A percentile compares a stretch with the other conserved stretches of the same genome.
These are phyloP conservation scores for Biston stratarius DNA, from an alignment of 2,888 invertebrate species.

Conservation along the genomic window DNA sequence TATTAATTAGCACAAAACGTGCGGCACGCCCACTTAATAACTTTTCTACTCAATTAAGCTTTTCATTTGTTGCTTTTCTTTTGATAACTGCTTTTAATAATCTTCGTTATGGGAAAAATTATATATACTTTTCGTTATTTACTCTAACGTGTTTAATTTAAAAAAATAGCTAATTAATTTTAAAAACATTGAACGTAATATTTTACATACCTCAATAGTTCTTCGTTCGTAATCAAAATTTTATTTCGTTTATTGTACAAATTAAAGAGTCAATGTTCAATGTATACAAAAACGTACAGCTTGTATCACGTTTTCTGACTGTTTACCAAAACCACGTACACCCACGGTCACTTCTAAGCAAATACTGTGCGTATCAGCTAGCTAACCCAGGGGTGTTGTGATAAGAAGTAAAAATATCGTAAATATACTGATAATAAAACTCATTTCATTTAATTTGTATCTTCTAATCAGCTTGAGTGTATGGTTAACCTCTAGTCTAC, in stretches of 20 bases:
- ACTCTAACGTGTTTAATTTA: no score
- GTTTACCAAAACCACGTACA: constrained; percentile 34
- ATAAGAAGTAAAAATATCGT: constrained; percentile 28
- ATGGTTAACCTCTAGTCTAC: neutral
- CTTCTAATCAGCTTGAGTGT: constrained; percentile 10
- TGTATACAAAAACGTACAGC: neutral
- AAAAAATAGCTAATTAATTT: no score
- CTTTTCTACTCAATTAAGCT: constrained; percentile 2
- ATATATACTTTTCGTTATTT: neutral
- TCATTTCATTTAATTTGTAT: constrained; percentile 25
- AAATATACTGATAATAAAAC: constrained; percentile 24
- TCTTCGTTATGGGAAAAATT: neutral
- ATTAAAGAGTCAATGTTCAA: neutral
- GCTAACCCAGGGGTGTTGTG: constrained; percentile 24
- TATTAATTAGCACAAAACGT: neutral
- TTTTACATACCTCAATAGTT: neutral
- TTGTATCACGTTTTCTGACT: constrained; percentile 14
- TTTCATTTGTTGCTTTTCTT: no score
- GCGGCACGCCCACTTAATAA: neutral
- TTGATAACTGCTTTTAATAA: neutral
- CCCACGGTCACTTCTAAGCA: constrained; percentile 36
- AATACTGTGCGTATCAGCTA: constrained; percentile 42
- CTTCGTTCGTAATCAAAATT: neutral
- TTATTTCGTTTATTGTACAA: neutral
- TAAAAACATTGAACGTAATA: neutral